A percentile compares a stretch with the other conserved stretches of the same genome.
Conservation (phyloP, 2,113 vertebrate species). For the Coreoperca whiteheadi region DNA sequence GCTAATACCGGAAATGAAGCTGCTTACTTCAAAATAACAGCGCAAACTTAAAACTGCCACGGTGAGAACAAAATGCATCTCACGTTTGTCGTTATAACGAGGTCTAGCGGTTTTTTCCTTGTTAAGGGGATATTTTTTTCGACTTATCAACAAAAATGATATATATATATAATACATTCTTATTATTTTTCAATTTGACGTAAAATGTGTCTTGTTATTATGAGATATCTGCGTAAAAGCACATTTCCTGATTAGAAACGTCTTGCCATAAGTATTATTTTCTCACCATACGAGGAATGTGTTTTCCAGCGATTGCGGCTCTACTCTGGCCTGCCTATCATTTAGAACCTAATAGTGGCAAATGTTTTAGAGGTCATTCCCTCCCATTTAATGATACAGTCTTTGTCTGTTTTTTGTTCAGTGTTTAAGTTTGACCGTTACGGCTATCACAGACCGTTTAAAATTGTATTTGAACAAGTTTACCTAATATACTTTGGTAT, state of each 20-base stretch:
- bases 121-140: not conserved
- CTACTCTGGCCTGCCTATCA: not conserved
- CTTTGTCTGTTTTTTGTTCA: not conserved
- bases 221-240: not conserved
- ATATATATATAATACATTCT: too few relatives aligned
- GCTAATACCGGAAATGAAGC: conserved; percentile 35
- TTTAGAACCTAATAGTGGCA: too few relatives aligned
- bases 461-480: not conserved
- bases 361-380: too few relatives aligned
- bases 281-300: not conserved
- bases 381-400: not conserved
- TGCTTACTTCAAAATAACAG: conserved; percentile 41
- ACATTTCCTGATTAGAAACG: not conserved
- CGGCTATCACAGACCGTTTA: too few relatives aligned
- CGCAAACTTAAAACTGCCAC: not conserved
- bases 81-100: not conserved
- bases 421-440: not conserved
- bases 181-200: not conserved
- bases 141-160: not conserved
- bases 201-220: not conserved
- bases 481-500: not conserved
- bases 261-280: not conserved
- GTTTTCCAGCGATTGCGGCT: not conserved
- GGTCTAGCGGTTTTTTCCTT: not conserved
- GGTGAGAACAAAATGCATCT: not conserved